Base-by-base conservation (phyloP, 1,140 invertebrate genomes). In the Drosophila takahashii region DNA sequence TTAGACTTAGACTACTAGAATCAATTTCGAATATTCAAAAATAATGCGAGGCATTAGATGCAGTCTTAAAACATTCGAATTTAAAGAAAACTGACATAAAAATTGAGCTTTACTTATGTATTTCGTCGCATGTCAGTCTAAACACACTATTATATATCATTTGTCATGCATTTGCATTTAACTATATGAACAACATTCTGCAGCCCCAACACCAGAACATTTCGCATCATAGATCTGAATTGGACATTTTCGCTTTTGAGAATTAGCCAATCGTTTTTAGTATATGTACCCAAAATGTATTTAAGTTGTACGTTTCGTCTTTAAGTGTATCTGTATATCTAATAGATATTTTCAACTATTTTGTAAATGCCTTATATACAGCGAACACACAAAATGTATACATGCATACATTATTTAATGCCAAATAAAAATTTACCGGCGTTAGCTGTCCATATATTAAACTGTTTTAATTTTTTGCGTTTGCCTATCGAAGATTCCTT, bases 341-440 rank as follows among this genome's bases (percentile, higher is more conserved):
- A 16, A 48, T 29, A 26, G 6, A 48, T 29, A 5, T 48, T 29
- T 48, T 15, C n/a, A 29, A 29, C 8, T 32, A 15, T 16, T 48
- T 32, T 48, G 8, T 48, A 48, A 48, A 26, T 15, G 26, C n/a
- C 9, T 4, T 50, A 32, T 32, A 29, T 50, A n/a, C 44, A 47
- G 22, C n/a, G 4, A 27, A 27, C 44, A 47, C 44, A 47, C 44
- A 47, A 27, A 3, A 47, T 26, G 22, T 47, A 45, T 26, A 47
- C 18, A 27, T n/a, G 9, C 3, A 29, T 48, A 50, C 18, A 29
- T 32, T 29, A 44, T 57, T 57, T 57, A 57, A 57, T 57, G 54
- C 54, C 54, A 57, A 57, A 57, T 57, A 57, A 57, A 57, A 26
- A n/a, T 57, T 45, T 32, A 32, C 27, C 54, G 54, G 54, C 54